These are phyloP conservation scores for Nemoura dubitans DNA, from an alignment of 2,888 invertebrate genomes.

Conservation along the genomic window DNA sequence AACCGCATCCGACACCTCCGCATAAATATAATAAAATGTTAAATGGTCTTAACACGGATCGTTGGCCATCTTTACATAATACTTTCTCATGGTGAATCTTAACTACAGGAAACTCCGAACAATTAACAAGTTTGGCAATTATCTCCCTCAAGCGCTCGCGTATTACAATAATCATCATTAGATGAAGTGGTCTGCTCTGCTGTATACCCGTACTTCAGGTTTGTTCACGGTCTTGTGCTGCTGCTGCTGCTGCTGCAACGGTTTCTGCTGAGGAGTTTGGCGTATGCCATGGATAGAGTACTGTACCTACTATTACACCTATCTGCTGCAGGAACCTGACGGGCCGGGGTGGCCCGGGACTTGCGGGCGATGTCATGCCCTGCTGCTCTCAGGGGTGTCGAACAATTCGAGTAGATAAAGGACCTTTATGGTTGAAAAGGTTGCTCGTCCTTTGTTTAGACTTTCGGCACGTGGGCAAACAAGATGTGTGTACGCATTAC, in stretches of 20 bases:
- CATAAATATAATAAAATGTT: slow-evolving; percentile 13
- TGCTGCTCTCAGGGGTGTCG: not conserved
- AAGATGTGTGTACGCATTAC: not conserved
- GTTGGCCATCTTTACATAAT: slow-evolving; percentile 5
- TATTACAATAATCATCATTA: slow-evolving; percentile 24
- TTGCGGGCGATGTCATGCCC: not conserved
- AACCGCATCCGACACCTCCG: slow-evolving; percentile 23
- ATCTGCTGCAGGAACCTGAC: not conserved
- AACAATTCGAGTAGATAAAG: not conserved
- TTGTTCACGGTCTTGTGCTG: slow-evolving; percentile 25
- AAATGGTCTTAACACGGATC: slow-evolving; percentile 23
- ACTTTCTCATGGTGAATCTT: slow-evolving; percentile 26
- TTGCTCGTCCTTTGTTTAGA: not conserved
- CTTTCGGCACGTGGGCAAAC: not conserved
- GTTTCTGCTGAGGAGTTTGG: not conserved
- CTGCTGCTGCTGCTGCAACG: not conserved
- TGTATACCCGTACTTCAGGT: slow-evolving; percentile 18
- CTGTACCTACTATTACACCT: too few relatives aligned
- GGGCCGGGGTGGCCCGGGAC: not conserved
- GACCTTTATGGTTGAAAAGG: not conserved
- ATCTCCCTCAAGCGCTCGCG: slow-evolving; percentile 13
- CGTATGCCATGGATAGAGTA: not conserved
- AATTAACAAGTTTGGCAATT: slow-evolving; percentile 36
- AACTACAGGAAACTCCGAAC: slow-evolving; percentile 26
- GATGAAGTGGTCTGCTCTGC: slow-evolving; percentile 22